These are phyloP conservation scores for Astyanax mexicanus DNA, from an alignment of 2,797 vertebrate genomes.

Conservation along the genomic window DNA sequence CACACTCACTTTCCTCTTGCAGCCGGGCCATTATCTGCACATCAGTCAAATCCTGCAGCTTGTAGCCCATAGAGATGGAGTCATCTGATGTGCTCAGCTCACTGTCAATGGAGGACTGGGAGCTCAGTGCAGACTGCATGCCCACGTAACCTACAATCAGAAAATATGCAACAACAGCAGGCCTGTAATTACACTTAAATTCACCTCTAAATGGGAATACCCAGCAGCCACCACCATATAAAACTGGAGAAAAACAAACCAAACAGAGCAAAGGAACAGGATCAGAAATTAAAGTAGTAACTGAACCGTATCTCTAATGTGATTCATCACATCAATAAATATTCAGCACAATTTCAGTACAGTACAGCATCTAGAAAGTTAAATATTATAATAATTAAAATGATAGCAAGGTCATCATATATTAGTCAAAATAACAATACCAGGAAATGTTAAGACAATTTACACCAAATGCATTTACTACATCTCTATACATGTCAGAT, in stretches of 20 bases:
- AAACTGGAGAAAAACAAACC: background rate
- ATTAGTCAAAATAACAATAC: no score
- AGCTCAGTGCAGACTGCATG: conserved; percentile 87
- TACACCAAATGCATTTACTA: no score
- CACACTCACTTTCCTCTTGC: conserved; percentile 90
- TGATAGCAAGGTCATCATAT: no score
- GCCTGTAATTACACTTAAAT: background rate
- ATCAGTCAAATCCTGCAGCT: conserved; percentile 92
- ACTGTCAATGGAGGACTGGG: conserved; percentile 93
- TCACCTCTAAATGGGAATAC: background rate
- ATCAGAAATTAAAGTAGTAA: background rate
- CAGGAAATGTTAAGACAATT: no score
- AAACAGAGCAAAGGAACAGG: background rate
- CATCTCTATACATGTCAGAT: no score
- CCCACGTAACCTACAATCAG: conserved; percentile 75
- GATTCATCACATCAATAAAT: background rate
- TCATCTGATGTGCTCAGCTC: conserved; percentile 93
- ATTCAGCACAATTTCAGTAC: no score
- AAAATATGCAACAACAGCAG: background rate
- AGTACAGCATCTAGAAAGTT: no score
- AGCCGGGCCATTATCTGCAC: conserved; percentile 95
- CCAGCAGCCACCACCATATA: background rate
- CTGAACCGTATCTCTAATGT: background rate
- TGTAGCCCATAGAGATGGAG: conserved; percentile 95
- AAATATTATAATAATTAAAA: no score